Evolutionary conservation across 2,888 invertebrate genomes (phyloP).

Genomic region (Yponomeuta malinellus): DNA sequence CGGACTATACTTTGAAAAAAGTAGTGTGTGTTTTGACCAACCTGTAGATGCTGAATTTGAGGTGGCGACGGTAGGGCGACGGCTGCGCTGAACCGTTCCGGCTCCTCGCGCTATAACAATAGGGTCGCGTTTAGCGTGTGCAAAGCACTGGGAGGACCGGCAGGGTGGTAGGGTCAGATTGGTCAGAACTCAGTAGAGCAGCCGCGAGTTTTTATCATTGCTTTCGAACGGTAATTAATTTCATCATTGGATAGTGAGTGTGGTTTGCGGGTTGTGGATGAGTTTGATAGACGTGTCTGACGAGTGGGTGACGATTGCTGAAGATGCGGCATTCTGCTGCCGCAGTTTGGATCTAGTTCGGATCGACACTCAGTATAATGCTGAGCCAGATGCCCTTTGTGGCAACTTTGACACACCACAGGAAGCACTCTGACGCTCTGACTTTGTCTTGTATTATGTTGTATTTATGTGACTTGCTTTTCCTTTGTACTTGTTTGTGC

Average conservation of each 20-base stretch:
- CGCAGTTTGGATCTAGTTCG: too few relatives aligned
- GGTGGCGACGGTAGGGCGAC: conserved; percentile 15
- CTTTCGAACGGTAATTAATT: conserved; percentile 48
- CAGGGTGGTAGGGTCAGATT: not conserved
- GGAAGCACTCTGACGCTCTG: too few relatives aligned
- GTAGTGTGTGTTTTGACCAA: not conserved
- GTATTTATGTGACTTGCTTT: too few relatives aligned
- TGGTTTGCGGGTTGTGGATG: not conserved
- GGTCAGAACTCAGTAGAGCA: conserved; percentile 44
- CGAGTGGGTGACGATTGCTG: too few relatives aligned
- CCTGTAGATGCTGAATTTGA: conserved; percentile 19
- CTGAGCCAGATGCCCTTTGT: too few relatives aligned
- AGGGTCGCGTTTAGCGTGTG: not conserved
- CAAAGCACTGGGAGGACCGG: not conserved
- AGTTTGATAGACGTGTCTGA: too few relatives aligned
- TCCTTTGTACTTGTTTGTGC: too few relatives aligned
- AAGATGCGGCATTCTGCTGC: too few relatives aligned
- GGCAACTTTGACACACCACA: too few relatives aligned
- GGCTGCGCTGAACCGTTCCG: not conserved
- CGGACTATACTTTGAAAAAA: too few relatives aligned
- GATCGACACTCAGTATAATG: too few relatives aligned
- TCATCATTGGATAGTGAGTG: conserved; percentile 34
- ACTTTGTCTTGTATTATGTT: too few relatives aligned
- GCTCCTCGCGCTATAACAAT: not conserved
- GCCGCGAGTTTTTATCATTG: conserved; percentile 49